Conservation (phyloP, 2,888 invertebrate genomes). For the Seladonia tumulorum region DNA sequence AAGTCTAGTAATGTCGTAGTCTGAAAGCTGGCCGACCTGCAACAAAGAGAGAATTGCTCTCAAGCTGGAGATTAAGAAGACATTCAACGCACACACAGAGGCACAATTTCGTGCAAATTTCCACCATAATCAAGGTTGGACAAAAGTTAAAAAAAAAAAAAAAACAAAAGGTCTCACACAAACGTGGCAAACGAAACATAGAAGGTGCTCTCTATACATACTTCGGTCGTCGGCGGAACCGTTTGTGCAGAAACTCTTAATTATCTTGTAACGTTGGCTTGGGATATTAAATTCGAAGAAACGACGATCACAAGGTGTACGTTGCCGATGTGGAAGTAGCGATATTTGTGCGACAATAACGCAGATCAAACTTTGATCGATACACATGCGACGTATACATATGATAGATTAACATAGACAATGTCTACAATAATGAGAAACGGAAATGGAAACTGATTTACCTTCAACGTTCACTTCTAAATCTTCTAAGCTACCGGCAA, state of each 20-base stretch:
- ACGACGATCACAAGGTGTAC: slow-evolving; percentile 33
- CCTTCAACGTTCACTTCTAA: slow-evolving; percentile 99
- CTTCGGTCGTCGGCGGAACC: slow-evolving; percentile 41
- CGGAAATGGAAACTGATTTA: slow-evolving; percentile 81
- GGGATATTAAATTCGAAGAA: slow-evolving; percentile 35
- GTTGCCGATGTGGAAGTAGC: slow-evolving; percentile 18
- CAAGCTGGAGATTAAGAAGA: slow-evolving; percentile 77
- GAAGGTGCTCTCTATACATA: slow-evolving; percentile 50
- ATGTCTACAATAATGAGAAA: slow-evolving; percentile 4
- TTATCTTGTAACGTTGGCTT: slow-evolving; percentile 25
- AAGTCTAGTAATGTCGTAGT: slow-evolving; percentile 85
- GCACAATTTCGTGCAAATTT: slow-evolving; percentile 57
- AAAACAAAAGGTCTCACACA: slow-evolving; percentile 12
- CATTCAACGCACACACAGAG: slow-evolving; percentile 61
- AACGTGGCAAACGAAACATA: slow-evolving; percentile 40
- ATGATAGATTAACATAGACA: slow-evolving; percentile 8
- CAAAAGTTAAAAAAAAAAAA: slow-evolving; percentile 12
- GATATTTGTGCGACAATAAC: slow-evolving; percentile 47
- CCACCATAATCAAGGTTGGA: slow-evolving; percentile 38
- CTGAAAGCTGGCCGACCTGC: slow-evolving; percentile 85
- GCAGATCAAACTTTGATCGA: slow-evolving; percentile 22
- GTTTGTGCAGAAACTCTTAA: slow-evolving; percentile 38
- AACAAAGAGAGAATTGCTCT: slow-evolving; percentile 84
- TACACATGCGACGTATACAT: slow-evolving; percentile 35
- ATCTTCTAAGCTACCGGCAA: slow-evolving; percentile 95